Percentiles rank a stretch among this genome's conserved stretches.
phyloP scores from a whole-genome alignment of 1,140 invertebrate species.

The Dendroctonus ponderosae region DNA sequence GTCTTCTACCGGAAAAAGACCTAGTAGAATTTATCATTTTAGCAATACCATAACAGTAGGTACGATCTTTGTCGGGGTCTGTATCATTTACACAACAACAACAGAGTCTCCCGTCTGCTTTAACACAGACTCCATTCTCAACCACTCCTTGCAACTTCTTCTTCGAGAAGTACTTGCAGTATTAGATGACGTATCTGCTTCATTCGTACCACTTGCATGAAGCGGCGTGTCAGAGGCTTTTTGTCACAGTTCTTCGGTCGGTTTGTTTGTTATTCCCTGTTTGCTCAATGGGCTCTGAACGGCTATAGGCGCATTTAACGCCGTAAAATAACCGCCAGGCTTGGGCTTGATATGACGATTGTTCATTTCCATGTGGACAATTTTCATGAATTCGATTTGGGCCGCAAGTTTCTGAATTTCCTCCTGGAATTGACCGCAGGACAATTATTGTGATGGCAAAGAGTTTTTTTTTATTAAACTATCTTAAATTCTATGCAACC shows the following conservation, averaged over 20 bases:
- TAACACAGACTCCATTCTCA: constrained; percentile 29
- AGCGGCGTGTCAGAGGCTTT: not conserved
- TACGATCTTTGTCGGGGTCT: no score
- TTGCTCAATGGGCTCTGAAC: constrained; percentile 54
- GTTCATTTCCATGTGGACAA: constrained; percentile 88
- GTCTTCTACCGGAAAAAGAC: no score
- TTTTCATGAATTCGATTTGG: constrained; percentile 91
- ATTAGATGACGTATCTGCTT: not conserved
- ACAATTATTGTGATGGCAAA: no score
- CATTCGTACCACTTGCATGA: constrained; percentile 1
- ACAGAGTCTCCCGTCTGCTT: constrained; percentile 32
- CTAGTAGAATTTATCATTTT: no score
- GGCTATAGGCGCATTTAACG: constrained; percentile 51
- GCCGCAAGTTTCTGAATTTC: constrained; percentile 87
- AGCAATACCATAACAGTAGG: no score
- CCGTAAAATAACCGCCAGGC: constrained; percentile 73
- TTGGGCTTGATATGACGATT: constrained; percentile 84
- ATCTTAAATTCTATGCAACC: no score
- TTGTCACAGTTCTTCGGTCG: constrained; percentile 45
- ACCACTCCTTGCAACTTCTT: constrained; percentile 31
- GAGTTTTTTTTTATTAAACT: no score
- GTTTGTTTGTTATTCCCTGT: constrained; percentile 47
- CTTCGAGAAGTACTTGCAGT: constrained; percentile 10
- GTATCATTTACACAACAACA: constrained; percentile 20
- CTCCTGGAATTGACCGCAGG: constrained; percentile 59